Conservation (phyloP, 2,797 vertebrate genomes). For the Lerista edwardsae region DNA sequence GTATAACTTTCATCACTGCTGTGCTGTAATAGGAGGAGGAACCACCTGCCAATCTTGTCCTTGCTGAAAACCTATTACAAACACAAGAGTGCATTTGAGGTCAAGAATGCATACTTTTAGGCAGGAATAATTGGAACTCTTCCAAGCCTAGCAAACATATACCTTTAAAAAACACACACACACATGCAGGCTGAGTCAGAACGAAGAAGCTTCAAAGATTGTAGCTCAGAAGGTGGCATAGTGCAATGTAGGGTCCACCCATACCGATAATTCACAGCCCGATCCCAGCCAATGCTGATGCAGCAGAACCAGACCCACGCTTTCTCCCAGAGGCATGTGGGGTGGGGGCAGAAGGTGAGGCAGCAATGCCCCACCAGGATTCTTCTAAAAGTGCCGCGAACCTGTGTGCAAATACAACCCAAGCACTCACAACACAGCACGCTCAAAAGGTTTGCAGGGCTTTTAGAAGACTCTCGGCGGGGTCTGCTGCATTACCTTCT, state of each 20-base stretch:
- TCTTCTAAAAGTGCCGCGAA: no score
- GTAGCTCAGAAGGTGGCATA: neutral
- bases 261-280: no score
- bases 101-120: neutral
- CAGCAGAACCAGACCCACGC: no score
- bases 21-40: neutral
- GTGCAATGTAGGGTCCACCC: neutral
- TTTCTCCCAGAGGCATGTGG: no score
- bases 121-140: neutral
- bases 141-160: neutral
- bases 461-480: no score
- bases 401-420: no score
- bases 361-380: no score
- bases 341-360: no score
- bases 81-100: neutral
- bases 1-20: neutral
- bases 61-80: neutral
- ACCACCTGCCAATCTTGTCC: neutral
- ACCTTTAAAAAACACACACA: conserved; percentile 5
- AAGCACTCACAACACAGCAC: no score
- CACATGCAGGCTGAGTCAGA: neutral
- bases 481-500: no score
- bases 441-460: no score
- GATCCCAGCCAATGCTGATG: no score
- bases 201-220: neutral